phyloP scores from a whole-genome alignment of 2,888 invertebrate genomes.

The Himalopsyche japonica region DNA sequence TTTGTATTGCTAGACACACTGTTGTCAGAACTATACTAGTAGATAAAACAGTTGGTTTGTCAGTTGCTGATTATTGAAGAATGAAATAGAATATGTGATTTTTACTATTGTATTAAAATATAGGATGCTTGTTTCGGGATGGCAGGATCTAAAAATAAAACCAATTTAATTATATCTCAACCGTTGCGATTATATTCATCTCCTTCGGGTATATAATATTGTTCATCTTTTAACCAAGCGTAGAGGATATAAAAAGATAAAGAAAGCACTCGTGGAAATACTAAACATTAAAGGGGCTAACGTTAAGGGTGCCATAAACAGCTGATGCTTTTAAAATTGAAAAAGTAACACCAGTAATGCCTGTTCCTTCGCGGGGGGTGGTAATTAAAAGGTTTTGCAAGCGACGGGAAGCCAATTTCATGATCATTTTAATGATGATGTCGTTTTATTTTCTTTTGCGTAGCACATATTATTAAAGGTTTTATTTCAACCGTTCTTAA shows the following conservation, averaged over 20 bases:
- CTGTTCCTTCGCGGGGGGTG: background rate
- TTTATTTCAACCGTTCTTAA: background rate
- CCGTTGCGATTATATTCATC: background rate
- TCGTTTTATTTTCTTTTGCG: background rate
- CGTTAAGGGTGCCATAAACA: background rate
- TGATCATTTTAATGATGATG: background rate
- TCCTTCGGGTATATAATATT: background rate
- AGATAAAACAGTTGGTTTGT: too few relatives aligned
- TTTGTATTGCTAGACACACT: too few relatives aligned
- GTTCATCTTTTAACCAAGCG: background rate
- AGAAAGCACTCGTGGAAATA: background rate
- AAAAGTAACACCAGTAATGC: background rate
- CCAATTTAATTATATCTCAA: too few relatives aligned
- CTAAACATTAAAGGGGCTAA: background rate
- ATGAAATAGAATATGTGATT: too few relatives aligned
- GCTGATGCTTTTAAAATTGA: background rate
- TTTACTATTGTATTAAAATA: too few relatives aligned
- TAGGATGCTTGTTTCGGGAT: too few relatives aligned
- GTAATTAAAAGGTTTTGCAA: background rate
- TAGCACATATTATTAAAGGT: background rate
- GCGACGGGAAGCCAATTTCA: background rate
- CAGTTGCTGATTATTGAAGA: too few relatives aligned
- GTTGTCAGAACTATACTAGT: too few relatives aligned
- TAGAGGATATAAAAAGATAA: background rate
- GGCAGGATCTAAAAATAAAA: too few relatives aligned